These are phyloP conservation scores for Drosophila percnosoma DNA, from an alignment of 2,888 invertebrate genomes.

Conservation along the genomic window DNA sequence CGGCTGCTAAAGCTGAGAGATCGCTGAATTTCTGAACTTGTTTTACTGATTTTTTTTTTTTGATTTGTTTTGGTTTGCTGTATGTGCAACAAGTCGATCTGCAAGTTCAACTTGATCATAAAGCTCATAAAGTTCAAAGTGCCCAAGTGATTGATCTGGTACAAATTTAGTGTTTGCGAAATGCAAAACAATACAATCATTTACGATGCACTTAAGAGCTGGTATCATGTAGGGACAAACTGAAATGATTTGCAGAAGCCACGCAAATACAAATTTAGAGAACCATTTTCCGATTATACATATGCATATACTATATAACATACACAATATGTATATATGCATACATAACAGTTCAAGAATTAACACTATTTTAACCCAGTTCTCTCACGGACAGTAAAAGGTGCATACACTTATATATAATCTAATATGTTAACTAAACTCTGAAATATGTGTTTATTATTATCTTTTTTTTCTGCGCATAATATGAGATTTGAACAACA, in stretches of 20 bases:
- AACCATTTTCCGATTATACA: not conserved
- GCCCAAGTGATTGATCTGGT: not conserved
- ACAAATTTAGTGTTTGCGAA: not conserved
- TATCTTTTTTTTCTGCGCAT: not conserved
- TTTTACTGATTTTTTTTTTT: not conserved
- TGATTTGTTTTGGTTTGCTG: not conserved
- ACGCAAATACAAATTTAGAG: not conserved
- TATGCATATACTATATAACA: too few relatives aligned
- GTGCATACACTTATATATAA: not conserved
- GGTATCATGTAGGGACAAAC: not conserved
- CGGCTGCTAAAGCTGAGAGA: not conserved
- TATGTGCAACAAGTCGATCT: not conserved
- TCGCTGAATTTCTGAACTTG: not conserved
- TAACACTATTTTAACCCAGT: not conserved
- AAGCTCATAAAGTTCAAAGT: not conserved
- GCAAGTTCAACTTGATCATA: not conserved
- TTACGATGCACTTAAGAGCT: not conserved
- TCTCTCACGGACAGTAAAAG: not conserved
- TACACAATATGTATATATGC: too few relatives aligned
- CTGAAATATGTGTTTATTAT: not conserved
- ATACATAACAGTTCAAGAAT: not conserved
- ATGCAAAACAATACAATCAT: not conserved
- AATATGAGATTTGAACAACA: not conserved
- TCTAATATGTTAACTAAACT: not conserved
- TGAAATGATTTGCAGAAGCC: not conserved